Percentiles rank a stretch among this genome's conserved stretches.
phyloP scores from a whole-genome alignment of 2,797 vertebrate species.

The Gadopsis bispinosus region DNA sequence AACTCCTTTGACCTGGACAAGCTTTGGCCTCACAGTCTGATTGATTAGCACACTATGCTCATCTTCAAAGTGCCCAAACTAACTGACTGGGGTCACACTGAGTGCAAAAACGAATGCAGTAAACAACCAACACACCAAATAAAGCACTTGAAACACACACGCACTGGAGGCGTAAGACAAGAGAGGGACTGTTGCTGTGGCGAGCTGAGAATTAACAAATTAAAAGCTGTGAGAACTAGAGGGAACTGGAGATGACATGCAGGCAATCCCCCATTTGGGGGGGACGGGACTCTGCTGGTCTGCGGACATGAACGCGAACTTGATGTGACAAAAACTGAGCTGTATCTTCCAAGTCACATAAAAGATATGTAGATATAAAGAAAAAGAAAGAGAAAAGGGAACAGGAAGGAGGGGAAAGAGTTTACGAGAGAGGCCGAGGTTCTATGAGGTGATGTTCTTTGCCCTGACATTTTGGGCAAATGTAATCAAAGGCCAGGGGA shows the following conservation, averaged over 20 bases:
- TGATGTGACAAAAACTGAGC: conserved; percentile 14
- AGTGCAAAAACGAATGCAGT: conserved; percentile 59
- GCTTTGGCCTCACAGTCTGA: conserved; percentile 40
- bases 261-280: conserved; percentile 28
- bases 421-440: conserved; percentile 34
- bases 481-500: conserved; percentile 68
- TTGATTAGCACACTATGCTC: conserved; percentile 63
- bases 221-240: conserved; percentile 57
- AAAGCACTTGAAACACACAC: conserved; percentile 38
- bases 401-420: neutral
- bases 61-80: conserved; percentile 62
- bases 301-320: conserved; percentile 15
- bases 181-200: conserved; percentile 37
- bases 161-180: conserved; percentile 32
- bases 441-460: conserved; percentile 51
- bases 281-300: conserved; percentile 7
- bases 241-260: conserved; percentile 26
- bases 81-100: conserved; percentile 54
- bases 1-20: conserved; percentile 50
- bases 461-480: conserved; percentile 68
- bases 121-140: conserved; percentile 58
- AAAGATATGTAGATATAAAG: conserved; percentile 17
- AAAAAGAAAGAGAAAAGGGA: neutral
- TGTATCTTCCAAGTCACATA: conserved; percentile 14
- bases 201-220: conserved; percentile 51